phyloP scores from a whole-genome alignment of 92 coral and sea anemone genomes.

The Isaurus tuberculatus region DNA sequence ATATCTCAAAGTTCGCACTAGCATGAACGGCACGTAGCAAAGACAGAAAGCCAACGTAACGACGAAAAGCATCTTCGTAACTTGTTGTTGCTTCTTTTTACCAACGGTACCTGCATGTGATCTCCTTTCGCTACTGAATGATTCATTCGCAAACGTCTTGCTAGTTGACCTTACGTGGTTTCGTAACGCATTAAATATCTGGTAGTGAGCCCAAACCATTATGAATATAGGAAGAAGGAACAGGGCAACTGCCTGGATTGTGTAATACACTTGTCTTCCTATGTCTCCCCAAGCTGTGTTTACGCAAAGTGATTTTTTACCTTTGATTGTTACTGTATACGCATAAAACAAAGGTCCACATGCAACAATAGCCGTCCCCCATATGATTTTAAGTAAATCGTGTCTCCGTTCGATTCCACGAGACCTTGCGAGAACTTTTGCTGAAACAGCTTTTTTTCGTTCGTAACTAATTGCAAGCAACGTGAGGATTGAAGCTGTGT shows the following conservation, averaged over 20 bases:
- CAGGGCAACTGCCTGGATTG: slow-evolving; percentile 75
- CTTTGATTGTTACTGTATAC: slow-evolving; percentile 62
- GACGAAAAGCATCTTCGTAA: slow-evolving; percentile 82
- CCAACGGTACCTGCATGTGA: background rate
- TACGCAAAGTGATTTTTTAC: slow-evolving; percentile 64
- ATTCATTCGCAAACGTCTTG: background rate
- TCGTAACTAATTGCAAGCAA: slow-evolving; percentile 82
- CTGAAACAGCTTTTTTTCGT: slow-evolving; percentile 72
- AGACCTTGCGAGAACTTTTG: slow-evolving; percentile 74
- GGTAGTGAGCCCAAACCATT: slow-evolving; percentile 79
- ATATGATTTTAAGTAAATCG: slow-evolving; percentile 54
- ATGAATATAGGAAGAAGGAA: slow-evolving; percentile 72
- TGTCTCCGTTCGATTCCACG: slow-evolving; percentile 59
- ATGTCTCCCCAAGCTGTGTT: slow-evolving; percentile 77
- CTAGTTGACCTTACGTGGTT: slow-evolving; percentile 51
- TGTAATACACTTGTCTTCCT: slow-evolving; percentile 85
- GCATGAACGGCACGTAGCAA: slow-evolving; percentile 79
- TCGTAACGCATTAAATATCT: slow-evolving; percentile 65
- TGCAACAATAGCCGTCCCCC: slow-evolving; percentile 67
- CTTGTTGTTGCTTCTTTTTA: slow-evolving; percentile 54
- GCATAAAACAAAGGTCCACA: slow-evolving; percentile 84
- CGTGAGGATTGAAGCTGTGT: slow-evolving; percentile 81
- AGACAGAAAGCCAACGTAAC: slow-evolving; percentile 77
- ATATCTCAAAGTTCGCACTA: slow-evolving; percentile 71
- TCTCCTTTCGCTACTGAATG: background rate